A percentile compares a stretch with the other conserved stretches of the same genome.
Conservation (phyloP, 2,797 vertebrate genomes). For the Odontamblyopus lacepedii region DNA sequence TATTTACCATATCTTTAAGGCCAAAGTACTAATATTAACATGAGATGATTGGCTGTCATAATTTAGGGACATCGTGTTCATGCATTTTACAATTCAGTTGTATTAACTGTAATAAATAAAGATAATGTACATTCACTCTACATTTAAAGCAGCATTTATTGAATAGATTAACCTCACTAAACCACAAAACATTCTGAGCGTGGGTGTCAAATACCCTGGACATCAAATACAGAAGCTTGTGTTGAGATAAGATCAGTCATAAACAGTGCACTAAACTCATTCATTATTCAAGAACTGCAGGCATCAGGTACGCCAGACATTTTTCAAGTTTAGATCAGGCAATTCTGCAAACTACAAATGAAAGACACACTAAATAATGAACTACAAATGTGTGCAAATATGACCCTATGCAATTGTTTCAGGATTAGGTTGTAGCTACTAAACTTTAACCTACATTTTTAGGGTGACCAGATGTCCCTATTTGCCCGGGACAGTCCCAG, state of each 20-base stretch:
- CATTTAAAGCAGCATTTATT: neutral
- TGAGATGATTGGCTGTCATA: no score
- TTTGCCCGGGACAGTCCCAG: no score
- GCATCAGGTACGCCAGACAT: neutral
- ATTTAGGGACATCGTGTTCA: neutral
- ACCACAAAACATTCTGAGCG: neutral
- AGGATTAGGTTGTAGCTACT: neutral
- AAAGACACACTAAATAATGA: neutral
- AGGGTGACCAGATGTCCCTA: no score
- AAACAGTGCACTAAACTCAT: slow-evolving; percentile 14
- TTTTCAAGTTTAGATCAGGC: neutral
- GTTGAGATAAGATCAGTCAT: slow-evolving; percentile 32
- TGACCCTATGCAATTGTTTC: neutral
- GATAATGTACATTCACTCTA: neutral
- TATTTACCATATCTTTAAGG: no score
- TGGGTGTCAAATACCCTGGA: slow-evolving; percentile 12
- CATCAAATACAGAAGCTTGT: slow-evolving; percentile 23
- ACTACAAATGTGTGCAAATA: neutral
- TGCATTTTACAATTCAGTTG: no score
- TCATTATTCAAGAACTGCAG: neutral
- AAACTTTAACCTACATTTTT: neutral
- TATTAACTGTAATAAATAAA: neutral
- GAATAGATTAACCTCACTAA: neutral
- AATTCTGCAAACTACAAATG: neutral
- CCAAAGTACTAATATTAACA: no score